Conservation (phyloP, 2,797 vertebrate species). For the Erethizon dorsatum region DNA sequence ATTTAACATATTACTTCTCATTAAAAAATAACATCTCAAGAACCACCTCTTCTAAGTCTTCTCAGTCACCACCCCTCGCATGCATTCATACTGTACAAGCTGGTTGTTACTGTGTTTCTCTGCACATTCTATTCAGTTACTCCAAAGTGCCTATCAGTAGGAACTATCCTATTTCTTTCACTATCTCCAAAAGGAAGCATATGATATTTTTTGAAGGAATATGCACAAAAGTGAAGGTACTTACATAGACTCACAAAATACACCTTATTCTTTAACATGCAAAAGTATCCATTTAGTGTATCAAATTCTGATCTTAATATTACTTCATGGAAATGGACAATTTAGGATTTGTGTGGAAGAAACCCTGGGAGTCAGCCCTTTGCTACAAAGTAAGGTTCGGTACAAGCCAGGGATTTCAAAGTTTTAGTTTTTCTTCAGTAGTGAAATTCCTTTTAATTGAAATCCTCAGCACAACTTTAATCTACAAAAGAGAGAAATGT, state of each 20-base stretch:
- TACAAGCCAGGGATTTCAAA: constrained; percentile 13
- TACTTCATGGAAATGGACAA: neutral
- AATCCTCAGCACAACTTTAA: constrained; percentile 65
- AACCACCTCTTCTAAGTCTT: neutral
- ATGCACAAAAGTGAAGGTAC: neutral
- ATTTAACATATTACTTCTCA: constrained; percentile 11
- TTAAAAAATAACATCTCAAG: constrained; percentile 36
- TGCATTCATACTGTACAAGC: neutral
- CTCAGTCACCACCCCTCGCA: neutral
- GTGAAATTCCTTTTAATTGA: constrained; percentile 62
- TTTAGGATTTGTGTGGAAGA: constrained; percentile 21
- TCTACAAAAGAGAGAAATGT: constrained; percentile 67
- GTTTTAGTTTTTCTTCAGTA: constrained; percentile 62
- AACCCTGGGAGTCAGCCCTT: neutral
- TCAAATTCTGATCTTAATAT: constrained; percentile 53
- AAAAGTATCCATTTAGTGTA: neutral
- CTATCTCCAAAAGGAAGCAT: neutral
- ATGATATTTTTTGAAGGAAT: constrained; percentile 1
- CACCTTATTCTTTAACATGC: neutral
- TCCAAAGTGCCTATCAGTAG: neutral
- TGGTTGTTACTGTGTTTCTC: neutral
- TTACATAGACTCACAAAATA: neutral
- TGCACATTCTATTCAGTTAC: neutral
- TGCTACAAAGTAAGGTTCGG: constrained; percentile 22
- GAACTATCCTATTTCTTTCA: constrained; percentile 22